A percentile compares a stretch with the other conserved stretches of the same genome.
These are phyloP conservation scores for Callospermophilus lateralis DNA, from an alignment of 2,113 vertebrate genomes.

Conservation along the genomic window DNA sequence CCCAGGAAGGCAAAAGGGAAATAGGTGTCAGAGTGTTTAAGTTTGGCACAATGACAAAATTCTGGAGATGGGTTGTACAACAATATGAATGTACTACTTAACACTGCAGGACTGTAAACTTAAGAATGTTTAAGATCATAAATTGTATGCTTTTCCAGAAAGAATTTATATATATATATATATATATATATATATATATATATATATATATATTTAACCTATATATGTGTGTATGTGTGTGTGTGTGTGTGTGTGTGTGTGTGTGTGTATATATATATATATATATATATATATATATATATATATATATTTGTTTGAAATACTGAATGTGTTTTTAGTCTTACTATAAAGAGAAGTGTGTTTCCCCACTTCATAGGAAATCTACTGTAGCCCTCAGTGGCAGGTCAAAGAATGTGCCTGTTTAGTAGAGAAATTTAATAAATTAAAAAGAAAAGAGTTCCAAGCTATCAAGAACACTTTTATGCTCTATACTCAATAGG, in stretches of 20 bases:
- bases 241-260: no score
- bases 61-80: not conserved
- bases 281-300: no score
- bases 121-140: not conserved
- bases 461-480: not conserved
- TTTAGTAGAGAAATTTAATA: not conserved
- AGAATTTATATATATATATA: not conserved
- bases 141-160: not conserved
- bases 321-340: not conserved
- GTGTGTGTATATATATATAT: not conserved
- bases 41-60: not conserved
- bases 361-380: not conserved
- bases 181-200: not conserved
- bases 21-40: not conserved
- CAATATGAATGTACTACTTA: not conserved
- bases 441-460: not conserved
- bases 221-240: no score
- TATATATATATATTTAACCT: no score
- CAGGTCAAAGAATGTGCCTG: not conserved
- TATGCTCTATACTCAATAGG: not conserved
- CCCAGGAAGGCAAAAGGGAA: not conserved
- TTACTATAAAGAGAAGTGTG: not conserved
- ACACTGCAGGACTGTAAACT: no score
- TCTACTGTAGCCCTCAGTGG: not conserved
- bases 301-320: not conserved